Conservation (phyloP, 1,140 invertebrate species). For the Hypsibius dujardini region DNA sequence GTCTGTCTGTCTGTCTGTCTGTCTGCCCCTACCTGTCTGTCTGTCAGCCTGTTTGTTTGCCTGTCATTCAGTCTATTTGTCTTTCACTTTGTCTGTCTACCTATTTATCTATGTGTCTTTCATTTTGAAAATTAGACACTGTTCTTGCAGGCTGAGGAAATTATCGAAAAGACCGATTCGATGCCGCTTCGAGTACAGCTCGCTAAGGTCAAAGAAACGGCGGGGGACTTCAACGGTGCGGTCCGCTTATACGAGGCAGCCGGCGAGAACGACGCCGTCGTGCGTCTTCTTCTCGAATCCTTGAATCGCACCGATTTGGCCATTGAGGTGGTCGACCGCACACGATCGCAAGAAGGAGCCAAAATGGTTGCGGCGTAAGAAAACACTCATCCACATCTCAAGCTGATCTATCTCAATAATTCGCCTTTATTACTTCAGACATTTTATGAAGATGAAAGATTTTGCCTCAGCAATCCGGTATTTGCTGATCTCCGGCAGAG, state of each 20-base stretch:
- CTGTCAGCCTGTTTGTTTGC: no score
- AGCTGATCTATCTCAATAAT: no score
- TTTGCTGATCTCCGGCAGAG: slow-evolving; percentile 78
- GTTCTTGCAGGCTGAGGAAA: slow-evolving; percentile 40
- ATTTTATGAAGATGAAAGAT: slow-evolving; percentile 84
- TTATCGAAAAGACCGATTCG: slow-evolving; percentile 66
- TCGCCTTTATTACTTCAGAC: slow-evolving; percentile 38
- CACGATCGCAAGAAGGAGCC: slow-evolving; percentile 65
- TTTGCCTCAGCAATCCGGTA: slow-evolving; percentile 87
- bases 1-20: no score
- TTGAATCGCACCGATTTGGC: slow-evolving; percentile 83
- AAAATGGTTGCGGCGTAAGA: slow-evolving; percentile 70
- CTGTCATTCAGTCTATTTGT: no score
- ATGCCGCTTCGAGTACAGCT: slow-evolving; percentile 84
- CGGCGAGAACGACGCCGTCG: slow-evolving; percentile 78
- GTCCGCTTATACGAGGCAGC: slow-evolving; percentile 70
- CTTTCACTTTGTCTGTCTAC: no score
- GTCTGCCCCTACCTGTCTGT: no score
- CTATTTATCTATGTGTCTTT: no score
- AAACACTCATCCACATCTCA: neutral
- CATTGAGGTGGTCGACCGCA: slow-evolving; percentile 71
- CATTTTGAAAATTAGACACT: no score
- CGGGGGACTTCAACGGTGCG: slow-evolving; percentile 78
- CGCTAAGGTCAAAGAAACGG: slow-evolving; percentile 83
- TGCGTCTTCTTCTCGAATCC: slow-evolving; percentile 72